Conservation (phyloP, 2,113 vertebrate species). For the Xenus cinereus region DNA sequence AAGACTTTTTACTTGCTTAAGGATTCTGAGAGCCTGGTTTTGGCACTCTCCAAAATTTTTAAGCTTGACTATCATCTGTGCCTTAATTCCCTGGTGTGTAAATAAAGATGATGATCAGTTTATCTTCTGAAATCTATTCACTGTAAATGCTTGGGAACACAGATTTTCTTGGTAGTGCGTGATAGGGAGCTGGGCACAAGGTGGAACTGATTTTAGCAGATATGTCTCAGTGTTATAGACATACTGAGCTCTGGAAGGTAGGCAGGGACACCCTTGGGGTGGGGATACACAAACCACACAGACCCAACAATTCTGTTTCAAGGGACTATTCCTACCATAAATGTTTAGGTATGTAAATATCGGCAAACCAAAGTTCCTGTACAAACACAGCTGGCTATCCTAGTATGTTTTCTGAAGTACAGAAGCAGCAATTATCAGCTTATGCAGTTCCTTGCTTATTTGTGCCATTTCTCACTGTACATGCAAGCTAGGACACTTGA, state of each 20-base stretch:
- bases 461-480: neutral
- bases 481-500: neutral
- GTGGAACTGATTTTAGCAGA: neutral
- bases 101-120: neutral
- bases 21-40: neutral
- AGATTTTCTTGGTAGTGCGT: neutral
- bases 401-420: neutral
- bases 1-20: neutral
- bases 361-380: neutral
- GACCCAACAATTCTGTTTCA: neutral
- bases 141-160: neutral
- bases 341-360: neutral
- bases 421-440: neutral
- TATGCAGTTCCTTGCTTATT: neutral
- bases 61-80: neutral
- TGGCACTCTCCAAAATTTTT: neutral
- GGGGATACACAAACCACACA: neutral
- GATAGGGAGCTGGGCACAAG: neutral
- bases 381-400: neutral
- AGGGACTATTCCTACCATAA: neutral
- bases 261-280: fast-evolving
- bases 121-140: neutral
- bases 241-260: neutral
- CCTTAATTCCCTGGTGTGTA: neutral
- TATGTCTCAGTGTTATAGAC: neutral